Evolutionary conservation across 2,113 vertebrate species (phyloP), one percentile per base, ranked within the genome.

Genomic region (Pao palembangensis): DNA sequence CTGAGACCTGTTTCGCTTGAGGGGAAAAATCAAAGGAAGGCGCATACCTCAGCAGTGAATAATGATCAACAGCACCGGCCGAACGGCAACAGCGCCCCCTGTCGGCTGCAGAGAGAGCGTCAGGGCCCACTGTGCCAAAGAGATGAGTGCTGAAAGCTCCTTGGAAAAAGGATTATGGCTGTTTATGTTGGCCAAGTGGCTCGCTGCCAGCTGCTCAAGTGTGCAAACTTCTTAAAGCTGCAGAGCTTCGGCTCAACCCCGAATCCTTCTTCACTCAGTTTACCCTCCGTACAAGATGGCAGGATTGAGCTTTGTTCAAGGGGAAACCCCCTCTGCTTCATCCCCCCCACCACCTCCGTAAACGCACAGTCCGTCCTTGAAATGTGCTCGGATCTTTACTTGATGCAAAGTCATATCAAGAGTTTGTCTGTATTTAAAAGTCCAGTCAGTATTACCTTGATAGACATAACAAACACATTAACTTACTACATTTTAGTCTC

Each of bases 91-190:
- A 78, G 76, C 69, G 89, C 83, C 90, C 77, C 86, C 90, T 89
- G 69, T 76, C 84, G 88, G 57, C 31, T 44, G 28, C 67, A 59
- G 19, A 38, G 34, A 38, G 8, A 38, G 34, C 11, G 82, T 82
- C 81, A 69, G 70, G 73, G 83, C 75, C 69, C 56, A 48, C 75
- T 80, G 79, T 85, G 87, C 84, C 77, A 80, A 76, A 69, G 82
- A 86, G 85, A 85, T 75, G 89, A 89, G 89, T 88, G 88, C 71
- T 88, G 89, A 91, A 89, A 90, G 85, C 85, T 84, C 84, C 68
- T 90, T 90, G 89, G 88, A 88, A 90, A 91, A 89, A 88, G 87
- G 88, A 88, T 88, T 90, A 89, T 78, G 76, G 67, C 76, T 89
- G 85, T 87, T 89, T 86, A 85, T 81, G 79, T 88, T 88, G 87